These are phyloP conservation scores for Neodiprion virginianus DNA, from an alignment of 1,140 invertebrate genomes.

Conservation along the genomic window DNA sequence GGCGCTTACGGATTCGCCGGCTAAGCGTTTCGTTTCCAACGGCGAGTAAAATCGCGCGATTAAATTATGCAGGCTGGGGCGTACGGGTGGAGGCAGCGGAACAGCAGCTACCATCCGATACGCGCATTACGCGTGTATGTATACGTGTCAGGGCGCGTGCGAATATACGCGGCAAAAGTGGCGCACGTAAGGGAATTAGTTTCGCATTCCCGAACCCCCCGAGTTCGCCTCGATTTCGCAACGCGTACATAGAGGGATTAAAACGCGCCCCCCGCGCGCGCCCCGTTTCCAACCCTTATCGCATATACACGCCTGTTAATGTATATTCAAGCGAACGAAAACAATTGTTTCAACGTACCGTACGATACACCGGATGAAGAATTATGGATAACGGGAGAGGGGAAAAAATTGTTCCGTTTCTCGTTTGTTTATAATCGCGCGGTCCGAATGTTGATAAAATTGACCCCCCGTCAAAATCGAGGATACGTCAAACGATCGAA, in stretches of 20 bases:
- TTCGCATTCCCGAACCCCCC: background rate
- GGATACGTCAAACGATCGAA: too few species aligned
- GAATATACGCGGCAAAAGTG: background rate
- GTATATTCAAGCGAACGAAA: background rate
- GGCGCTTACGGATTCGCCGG: background rate
- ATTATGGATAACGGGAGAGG: too few species aligned
- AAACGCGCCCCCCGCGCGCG: background rate
- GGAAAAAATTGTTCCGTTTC: too few species aligned
- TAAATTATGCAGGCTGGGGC: background rate
- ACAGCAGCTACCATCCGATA: too few species aligned
- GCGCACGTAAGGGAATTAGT: background rate
- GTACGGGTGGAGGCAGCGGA: too few species aligned
- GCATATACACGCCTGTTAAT: background rate
- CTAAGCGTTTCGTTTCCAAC: background rate
- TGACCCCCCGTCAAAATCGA: too few species aligned
- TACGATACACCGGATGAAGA: too few species aligned
- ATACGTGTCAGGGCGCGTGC: background rate
- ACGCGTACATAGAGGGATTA: too few species aligned
- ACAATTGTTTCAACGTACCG: background rate
- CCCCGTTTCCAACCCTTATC: background rate
- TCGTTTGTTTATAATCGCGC: too few species aligned
- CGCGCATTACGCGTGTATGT: background rate
- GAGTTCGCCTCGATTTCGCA: too few species aligned
- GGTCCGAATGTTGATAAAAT: too few species aligned
- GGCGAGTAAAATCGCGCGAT: conserved; percentile 4